phyloP scores from a whole-genome alignment of 2,888 invertebrate species.

The Drosophila limbata region DNA sequence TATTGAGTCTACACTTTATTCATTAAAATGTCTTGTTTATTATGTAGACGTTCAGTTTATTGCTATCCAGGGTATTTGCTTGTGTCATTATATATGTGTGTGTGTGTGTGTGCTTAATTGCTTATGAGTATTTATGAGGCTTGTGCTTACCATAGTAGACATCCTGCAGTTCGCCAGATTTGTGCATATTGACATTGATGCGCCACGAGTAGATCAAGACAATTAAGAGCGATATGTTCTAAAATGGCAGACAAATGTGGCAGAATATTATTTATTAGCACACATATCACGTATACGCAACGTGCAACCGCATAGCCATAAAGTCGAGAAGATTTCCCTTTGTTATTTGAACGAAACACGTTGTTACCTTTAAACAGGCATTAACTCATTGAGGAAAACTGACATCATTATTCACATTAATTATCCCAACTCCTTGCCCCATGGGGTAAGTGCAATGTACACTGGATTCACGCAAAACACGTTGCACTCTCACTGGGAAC shows the following conservation, averaged over 20 bases:
- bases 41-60: slow-evolving; percentile 38
- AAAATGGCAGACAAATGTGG: slow-evolving; percentile 82
- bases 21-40: slow-evolving; percentile 56
- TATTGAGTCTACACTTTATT: slow-evolving; percentile 43
- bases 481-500: slow-evolving; percentile 19
- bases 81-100: slow-evolving; percentile 6
- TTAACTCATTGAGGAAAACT: slow-evolving; percentile 20
- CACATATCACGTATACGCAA: slow-evolving; percentile 53
- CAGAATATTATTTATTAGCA: slow-evolving; percentile 15
- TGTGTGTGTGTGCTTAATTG: slow-evolving; percentile 44
- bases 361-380: slow-evolving; percentile 26
- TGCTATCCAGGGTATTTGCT: slow-evolving; percentile 31
- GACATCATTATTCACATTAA: slow-evolving; percentile 61
- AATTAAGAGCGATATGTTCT: slow-evolving; percentile 92
- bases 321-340: slow-evolving; percentile 6
- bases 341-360: slow-evolving; percentile 17
- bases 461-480: slow-evolving; percentile 9
- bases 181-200: slow-evolving; percentile 90
- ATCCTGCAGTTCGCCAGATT: slow-evolving; percentile 89
- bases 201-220: slow-evolving; percentile 91
- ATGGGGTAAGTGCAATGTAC: neutral
- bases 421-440: slow-evolving; percentile 18
- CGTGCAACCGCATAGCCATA: slow-evolving; percentile 24
- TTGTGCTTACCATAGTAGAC: slow-evolving; percentile 90
- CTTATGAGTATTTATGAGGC: slow-evolving; percentile 26